Evolutionary conservation across 1,140 invertebrate genomes (phyloP).

Genomic region (Halictus rubicundus): DNA sequence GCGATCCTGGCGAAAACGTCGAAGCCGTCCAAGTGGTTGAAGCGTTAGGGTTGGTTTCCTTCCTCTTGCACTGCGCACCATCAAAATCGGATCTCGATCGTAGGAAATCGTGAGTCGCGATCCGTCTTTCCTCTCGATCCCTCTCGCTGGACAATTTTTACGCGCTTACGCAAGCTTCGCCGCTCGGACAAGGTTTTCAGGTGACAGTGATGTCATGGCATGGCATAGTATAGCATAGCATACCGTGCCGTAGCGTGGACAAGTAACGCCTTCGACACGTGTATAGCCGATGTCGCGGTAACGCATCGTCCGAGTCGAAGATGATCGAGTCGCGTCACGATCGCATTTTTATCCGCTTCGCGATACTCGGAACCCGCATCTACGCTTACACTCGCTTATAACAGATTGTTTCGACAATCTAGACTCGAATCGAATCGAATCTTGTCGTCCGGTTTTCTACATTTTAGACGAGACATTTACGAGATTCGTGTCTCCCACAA

Average conservation of each 20-base stretch:
- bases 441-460: too few species aligned
- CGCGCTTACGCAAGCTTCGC: conserved; percentile 57
- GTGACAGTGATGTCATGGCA: conserved; percentile 58
- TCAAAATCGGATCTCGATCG: too few species aligned
- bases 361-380: too few species aligned
- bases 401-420: too few species aligned
- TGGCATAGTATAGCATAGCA: background rate
- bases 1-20: too few species aligned
- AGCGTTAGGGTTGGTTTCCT: too few species aligned
- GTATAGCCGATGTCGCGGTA: conserved; percentile 36
- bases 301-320: background rate
- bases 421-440: too few species aligned
- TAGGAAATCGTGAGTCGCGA: background rate
- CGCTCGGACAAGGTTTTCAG: conserved; percentile 52
- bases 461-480: too few species aligned
- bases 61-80: too few species aligned
- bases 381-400: too few species aligned
- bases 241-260: background rate
- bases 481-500: too few species aligned
- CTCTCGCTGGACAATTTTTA: conserved; percentile 45
- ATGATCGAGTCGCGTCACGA: background rate
- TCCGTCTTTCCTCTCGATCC: background rate
- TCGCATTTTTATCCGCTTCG: background rate
- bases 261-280: conserved; percentile 31
- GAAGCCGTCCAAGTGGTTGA: too few species aligned